Conservation (phyloP, 2,113 vertebrate species). For the Tricholaema leucomelas region DNA sequence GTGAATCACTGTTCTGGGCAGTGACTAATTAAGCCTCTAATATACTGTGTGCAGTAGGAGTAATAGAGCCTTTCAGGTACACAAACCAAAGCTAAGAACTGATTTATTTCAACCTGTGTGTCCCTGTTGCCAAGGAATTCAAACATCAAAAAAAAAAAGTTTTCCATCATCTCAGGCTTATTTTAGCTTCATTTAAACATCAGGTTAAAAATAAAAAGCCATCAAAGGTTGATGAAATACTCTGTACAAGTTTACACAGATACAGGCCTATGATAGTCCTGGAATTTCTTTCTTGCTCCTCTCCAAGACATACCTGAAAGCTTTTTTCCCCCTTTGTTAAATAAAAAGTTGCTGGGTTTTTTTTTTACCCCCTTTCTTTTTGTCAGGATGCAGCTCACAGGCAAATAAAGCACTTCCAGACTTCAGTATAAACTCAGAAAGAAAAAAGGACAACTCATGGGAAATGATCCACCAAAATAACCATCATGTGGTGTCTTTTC, state of each 20-base stretch:
- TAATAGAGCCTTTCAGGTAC: background rate
- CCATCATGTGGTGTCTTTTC: conserved; percentile 42
- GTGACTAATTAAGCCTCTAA: background rate
- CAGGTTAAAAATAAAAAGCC: conserved; percentile 16
- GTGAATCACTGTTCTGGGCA: background rate
- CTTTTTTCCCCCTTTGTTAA: conserved; percentile 5
- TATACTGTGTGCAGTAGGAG: background rate
- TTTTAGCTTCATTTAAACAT: conserved; percentile 13
- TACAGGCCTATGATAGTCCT: background rate
- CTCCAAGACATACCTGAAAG: conserved; percentile 9
- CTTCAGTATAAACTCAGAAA: background rate
- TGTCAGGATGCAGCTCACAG: conserved; percentile 4
- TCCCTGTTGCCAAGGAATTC: background rate
- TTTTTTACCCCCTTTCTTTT: background rate
- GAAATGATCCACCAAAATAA: conserved; percentile 46
- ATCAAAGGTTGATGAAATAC: background rate
- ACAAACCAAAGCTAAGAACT: background rate
- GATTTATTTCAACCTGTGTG: background rate
- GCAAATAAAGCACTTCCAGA: conserved; percentile 22
- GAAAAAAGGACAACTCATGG: conserved; percentile 5
- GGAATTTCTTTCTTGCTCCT: background rate
- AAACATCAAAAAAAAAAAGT: background rate
- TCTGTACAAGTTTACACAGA: background rate
- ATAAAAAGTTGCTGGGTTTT: background rate
- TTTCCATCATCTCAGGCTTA: background rate